Evolutionary conservation across 2,113 vertebrate genomes (phyloP).

Genomic region (Anarhynchus alexandrinus): DNA sequence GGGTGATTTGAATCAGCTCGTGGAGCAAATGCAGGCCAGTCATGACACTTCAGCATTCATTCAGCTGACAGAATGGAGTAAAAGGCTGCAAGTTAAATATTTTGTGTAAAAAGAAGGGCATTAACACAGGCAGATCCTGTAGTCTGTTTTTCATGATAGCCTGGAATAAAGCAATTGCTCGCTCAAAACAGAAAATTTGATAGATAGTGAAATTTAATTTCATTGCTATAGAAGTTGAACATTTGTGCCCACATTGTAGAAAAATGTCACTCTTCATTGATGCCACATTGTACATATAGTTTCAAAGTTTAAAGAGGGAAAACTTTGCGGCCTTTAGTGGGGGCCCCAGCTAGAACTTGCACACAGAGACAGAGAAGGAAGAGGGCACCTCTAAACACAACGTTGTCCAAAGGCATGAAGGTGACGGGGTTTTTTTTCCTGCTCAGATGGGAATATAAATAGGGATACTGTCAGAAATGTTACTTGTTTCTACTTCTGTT

Average conservation of each 20-base stretch:
- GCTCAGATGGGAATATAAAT: background rate
- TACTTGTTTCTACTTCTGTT: background rate
- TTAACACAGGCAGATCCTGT: background rate
- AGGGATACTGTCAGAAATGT: background rate
- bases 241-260: fast-evolving
- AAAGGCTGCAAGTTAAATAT: background rate
- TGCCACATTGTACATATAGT: fast-evolving
- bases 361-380: background rate
- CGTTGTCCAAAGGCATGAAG: background rate
- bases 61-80: background rate
- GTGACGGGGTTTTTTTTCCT: background rate
- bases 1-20: background rate
- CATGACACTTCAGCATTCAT: background rate
- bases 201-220: background rate
- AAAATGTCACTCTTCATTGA: background rate
- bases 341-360: background rate
- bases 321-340: background rate
- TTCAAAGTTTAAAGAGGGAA: background rate
- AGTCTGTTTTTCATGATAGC: background rate
- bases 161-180: background rate
- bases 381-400: background rate
- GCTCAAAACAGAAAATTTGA: background rate
- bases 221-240: background rate
- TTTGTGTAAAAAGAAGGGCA: background rate
- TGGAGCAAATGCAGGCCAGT: background rate